Base-by-base conservation (phyloP, 1,140 invertebrate genomes). In the Akabosia matsudoensis region DNA sequence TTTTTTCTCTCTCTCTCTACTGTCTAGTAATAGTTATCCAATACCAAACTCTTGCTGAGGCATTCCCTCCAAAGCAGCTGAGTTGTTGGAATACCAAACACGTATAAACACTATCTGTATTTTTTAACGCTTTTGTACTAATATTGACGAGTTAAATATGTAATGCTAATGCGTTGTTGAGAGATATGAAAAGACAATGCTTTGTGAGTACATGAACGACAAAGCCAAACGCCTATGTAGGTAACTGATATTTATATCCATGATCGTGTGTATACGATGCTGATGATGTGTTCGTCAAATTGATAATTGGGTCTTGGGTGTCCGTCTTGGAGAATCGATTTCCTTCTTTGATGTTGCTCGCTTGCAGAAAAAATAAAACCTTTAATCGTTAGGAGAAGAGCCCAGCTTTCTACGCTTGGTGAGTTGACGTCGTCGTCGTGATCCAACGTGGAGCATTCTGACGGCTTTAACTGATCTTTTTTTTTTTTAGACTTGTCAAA, bases 271-370 rank as follows among this genome's bases (percentile, higher is more conserved):
- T 45, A 45, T 45, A 10, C 7, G 54, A 24, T 61, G 54, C 13
- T 61, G 7, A 61, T 61, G 54, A 31, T 67, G 61, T 30, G 30
- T 67, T 31, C 31, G 61, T 67, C 61, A 67, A 67, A 30, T 67
- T 67, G 24, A 67, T 67, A 67, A 67, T 67, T 67, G 61, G 61
- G 61, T 67, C 28, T 67, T 67, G 61, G 61, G 61, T 67, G 61
- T 67, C 61, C 61, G 61, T 67, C 61, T 61, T 22, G n/a, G 4
- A 67, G 22, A 67, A 67, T 30, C 28, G 24, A 31, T 30, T 67
- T 67, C 61, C 61, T 67, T 67, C 61, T 67, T 67, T 67, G 61
- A 61, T 61, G n/a, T n/a, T n/a, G n/a, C n/a, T 22, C 14, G 13
- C 37, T 10, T 18, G 18, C 18, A 45, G 37, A 45, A 45, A 45